These are phyloP conservation scores for Elanoides forficatus DNA, from an alignment of 2,113 vertebrate genomes.

Conservation along the genomic window DNA sequence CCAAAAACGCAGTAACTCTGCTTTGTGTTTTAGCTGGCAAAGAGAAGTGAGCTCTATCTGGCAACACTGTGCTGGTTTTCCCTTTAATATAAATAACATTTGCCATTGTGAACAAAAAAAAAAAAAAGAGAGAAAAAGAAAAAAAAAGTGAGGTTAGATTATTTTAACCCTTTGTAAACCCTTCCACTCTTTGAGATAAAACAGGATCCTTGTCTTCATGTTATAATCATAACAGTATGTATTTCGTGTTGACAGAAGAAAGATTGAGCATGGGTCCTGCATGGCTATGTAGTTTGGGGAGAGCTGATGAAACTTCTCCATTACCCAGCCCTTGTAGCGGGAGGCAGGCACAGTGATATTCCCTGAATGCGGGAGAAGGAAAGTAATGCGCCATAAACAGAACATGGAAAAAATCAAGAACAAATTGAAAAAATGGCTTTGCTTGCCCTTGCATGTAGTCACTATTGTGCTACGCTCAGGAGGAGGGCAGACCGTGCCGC, in stretches of 20 bases:
- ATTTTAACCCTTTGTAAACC: conserved; percentile 71
- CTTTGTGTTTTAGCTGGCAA: conserved; percentile 76
- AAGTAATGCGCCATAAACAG: not conserved
- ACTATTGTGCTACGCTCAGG: accelerated
- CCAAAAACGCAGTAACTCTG: conserved; percentile 63
- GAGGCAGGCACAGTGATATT: not conserved
- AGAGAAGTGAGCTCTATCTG: conserved; percentile 55
- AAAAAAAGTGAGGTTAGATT: conserved; percentile 31
- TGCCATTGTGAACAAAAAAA: conserved; percentile 29
- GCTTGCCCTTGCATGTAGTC: not conserved
- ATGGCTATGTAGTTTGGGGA: not conserved
- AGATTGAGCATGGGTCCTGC: conserved; percentile 13
- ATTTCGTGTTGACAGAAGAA: conserved; percentile 29
- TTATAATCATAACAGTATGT: conserved; percentile 41
- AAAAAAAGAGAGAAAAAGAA: not conserved
- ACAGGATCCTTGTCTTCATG: conserved; percentile 37
- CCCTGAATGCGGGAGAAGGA: not conserved
- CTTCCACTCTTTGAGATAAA: conserved; percentile 50
- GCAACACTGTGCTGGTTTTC: conserved; percentile 47
- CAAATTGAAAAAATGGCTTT: not conserved
- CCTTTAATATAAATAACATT: conserved; percentile 72
- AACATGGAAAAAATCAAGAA: conserved; percentile 19
- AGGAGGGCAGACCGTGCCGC: not conserved
- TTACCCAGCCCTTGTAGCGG: not conserved
- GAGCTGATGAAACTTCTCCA: conserved; percentile 54